phyloP scores from a whole-genome alignment of 2,113 vertebrate genomes.

The Tupaia chinensis region DNA sequence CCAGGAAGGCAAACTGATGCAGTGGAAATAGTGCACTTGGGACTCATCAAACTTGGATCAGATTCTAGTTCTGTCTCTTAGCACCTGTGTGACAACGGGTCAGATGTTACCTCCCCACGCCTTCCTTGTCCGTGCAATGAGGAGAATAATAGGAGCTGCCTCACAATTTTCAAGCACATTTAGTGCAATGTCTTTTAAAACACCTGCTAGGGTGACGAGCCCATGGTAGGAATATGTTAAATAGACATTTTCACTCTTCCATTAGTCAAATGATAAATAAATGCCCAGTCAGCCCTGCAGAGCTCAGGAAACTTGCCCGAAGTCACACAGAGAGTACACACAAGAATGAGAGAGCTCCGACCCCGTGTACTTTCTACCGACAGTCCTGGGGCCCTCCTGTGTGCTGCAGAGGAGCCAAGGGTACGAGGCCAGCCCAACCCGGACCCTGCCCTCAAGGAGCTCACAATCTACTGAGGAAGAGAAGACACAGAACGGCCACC shows the following conservation, averaged over 20 bases:
- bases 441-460: neutral
- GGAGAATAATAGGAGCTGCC: neutral
- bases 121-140: neutral
- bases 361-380: rapidly evolving
- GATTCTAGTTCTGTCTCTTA: neutral
- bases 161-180: rapidly evolving
- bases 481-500: neutral
- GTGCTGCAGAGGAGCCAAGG: rapidly evolving
- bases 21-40: rapidly evolving
- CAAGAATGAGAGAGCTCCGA: neutral
- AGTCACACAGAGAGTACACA: neutral
- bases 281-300: neutral
- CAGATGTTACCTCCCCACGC: neutral
- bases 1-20: rapidly evolving
- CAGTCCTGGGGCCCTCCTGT: neutral
- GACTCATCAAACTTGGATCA: too few relatives aligned
- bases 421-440: rapidly evolving
- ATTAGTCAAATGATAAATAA: neutral
- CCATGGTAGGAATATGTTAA: neutral
- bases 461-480: neutral
- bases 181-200: neutral
- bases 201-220: neutral
- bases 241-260: neutral
- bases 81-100: neutral
- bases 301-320: neutral